Evolutionary conservation across 2,888 invertebrate genomes (phyloP).

Genomic region (Chesias legatella): DNA sequence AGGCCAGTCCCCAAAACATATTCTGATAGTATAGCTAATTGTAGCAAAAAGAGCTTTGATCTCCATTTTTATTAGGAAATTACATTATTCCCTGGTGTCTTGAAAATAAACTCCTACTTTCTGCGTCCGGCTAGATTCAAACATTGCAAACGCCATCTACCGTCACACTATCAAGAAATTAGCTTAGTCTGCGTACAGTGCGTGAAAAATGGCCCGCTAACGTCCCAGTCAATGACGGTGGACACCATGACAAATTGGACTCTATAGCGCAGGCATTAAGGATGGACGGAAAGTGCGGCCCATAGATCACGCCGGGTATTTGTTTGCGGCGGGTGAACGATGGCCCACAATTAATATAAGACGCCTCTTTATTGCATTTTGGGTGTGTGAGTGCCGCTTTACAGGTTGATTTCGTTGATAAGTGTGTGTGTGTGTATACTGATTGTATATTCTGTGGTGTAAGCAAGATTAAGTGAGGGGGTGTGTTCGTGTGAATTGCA

Average conservation of each 20-base stretch:
- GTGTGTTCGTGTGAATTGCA: constrained; percentile 8
- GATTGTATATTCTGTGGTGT: not conserved
- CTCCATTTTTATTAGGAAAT: no score
- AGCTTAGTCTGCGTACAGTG: constrained; percentile 6
- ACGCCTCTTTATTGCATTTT: constrained; percentile 48
- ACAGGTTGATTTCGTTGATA: constrained; percentile 20
- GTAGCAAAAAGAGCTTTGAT: no score
- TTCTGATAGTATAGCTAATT: no score
- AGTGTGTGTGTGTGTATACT: not conserved
- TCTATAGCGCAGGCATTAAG: constrained; percentile 35
- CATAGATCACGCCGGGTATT: constrained; percentile 52
- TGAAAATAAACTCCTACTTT: no score
- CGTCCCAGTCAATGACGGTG: constrained; percentile 12
- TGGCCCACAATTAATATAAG: constrained; percentile 52
- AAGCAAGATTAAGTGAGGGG: constrained; percentile 12
- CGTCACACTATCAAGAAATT: constrained; percentile 3
- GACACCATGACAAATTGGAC: constrained; percentile 18
- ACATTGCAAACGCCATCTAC: constrained; percentile 11
- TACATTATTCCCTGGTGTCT: no score
- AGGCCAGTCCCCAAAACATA: no score
- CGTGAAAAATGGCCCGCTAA: constrained; percentile 26
- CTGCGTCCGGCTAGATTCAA: constrained; percentile 2
- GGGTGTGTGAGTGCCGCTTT: constrained; percentile 22
- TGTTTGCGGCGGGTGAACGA: constrained; percentile 56
- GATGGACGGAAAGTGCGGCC: constrained; percentile 45